phyloP scores from a whole-genome alignment of 2,888 invertebrate species.

The Ctena decussata region DNA sequence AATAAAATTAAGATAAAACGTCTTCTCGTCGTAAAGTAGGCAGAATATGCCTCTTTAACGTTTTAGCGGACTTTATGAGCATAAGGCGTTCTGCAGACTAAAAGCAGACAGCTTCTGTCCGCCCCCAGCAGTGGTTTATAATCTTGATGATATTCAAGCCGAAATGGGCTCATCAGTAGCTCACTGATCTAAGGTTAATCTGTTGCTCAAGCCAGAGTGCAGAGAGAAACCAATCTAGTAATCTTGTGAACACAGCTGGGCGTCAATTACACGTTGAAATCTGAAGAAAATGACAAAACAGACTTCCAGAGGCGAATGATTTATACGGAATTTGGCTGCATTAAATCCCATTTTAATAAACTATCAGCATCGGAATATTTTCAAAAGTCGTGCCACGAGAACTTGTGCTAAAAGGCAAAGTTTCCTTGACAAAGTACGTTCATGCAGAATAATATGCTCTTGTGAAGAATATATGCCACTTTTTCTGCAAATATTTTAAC shows the following conservation, averaged over 20 bases:
- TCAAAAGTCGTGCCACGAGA: no score
- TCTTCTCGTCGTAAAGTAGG: no score
- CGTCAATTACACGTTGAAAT: background rate
- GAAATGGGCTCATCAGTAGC: background rate
- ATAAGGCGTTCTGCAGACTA: background rate
- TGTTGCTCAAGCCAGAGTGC: background rate
- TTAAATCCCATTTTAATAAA: no score
- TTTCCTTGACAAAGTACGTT: no score
- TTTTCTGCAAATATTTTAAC: no score
- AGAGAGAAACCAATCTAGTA: slow-evolving; percentile 2
- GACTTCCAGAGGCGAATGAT: background rate
- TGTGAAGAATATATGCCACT: no score
- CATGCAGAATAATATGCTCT: no score
- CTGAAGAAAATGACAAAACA: background rate
- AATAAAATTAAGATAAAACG: no score
- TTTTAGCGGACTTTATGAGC: background rate
- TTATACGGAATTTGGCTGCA: background rate
- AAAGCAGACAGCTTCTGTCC: background rate
- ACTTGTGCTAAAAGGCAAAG: no score
- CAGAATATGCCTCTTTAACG: no score
- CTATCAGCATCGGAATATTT: no score
- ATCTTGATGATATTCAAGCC: background rate
- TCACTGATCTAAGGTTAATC: background rate
- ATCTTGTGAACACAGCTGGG: background rate
- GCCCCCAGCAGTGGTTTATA: background rate